Conservation (phyloP, 2,113 vertebrate genomes). For the Laticauda colubrina region DNA sequence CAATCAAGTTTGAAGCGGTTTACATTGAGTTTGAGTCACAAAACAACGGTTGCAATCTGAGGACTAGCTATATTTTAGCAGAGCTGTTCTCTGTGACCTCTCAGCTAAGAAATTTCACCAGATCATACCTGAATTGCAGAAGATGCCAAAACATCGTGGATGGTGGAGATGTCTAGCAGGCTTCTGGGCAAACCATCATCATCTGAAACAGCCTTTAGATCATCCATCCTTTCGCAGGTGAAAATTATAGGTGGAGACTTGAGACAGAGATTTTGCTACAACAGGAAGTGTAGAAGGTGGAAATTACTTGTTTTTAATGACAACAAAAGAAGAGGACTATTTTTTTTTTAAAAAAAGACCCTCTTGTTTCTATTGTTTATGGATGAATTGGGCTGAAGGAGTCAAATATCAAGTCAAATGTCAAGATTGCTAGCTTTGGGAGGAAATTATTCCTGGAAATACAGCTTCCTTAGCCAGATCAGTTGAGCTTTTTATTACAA, state of each 20-base stretch:
- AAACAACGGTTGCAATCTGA: no score
- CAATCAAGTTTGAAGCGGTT: no score
- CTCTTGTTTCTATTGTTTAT: neutral
- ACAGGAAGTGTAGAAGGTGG: constrained; percentile 60
- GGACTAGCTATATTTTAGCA: no score
- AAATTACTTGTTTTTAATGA: neutral
- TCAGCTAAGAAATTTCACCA: neutral
- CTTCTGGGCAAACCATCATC: constrained; percentile 77
- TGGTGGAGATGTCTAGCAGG: constrained; percentile 73
- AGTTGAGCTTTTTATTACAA: neutral
- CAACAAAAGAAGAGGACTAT: neutral
- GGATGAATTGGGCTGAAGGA: neutral
- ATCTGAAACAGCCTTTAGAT: constrained; percentile 71
- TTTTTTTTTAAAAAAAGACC: neutral
- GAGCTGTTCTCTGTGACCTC: neutral
- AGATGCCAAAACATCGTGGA: constrained; percentile 55
- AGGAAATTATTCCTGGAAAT: neutral
- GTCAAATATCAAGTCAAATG: neutral
- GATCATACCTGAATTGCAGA: constrained; percentile 56
- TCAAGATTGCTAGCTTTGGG: neutral
- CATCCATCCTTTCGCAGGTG: constrained; percentile 71
- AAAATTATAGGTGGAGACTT: constrained; percentile 73
- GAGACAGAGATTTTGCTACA: constrained; percentile 74
- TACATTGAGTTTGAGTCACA: no score
- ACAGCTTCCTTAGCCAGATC: neutral